phyloP scores from a whole-genome alignment of 1,140 invertebrate species.

The Drosophila pseudoobscura region DNA sequence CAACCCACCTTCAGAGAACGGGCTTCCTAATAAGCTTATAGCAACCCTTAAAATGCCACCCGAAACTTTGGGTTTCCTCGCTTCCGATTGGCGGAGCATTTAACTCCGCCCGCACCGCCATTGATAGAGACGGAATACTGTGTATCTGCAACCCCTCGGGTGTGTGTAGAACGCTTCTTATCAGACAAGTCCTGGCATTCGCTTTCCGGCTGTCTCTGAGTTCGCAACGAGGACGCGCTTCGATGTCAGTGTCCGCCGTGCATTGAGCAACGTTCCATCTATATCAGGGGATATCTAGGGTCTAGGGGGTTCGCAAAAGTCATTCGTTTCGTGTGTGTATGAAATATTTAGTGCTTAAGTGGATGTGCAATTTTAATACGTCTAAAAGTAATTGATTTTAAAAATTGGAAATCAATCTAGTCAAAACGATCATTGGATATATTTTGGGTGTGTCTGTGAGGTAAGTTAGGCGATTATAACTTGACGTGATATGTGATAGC shows the following conservation, averaged over 20 bases:
- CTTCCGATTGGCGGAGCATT: constrained; percentile 44
- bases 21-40: constrained; percentile 65
- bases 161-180: constrained; percentile 29
- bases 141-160: constrained; percentile 22
- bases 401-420: background rate
- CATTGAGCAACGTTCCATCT: constrained; percentile 10
- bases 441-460: background rate
- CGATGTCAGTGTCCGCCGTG: constrained; percentile 20
- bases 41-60: constrained; percentile 55
- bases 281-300: constrained; percentile 1
- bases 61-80: constrained; percentile 39
- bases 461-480: background rate
- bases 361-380: constrained; percentile 39
- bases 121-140: constrained; percentile 22
- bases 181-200: constrained; percentile 62
- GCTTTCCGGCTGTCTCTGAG: constrained; percentile 46
- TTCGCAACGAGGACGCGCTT: constrained; percentile 58
- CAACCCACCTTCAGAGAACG: background rate
- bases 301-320: background rate
- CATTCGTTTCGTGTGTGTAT: background rate
- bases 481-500: no score
- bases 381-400: background rate
- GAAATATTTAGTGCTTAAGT: constrained; percentile 2
- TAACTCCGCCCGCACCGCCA: constrained; percentile 62
- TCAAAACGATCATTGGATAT: constrained; percentile 28